Evolutionary conservation across 2,888 invertebrate species (phyloP).

Genomic region (Dryadula phaetusa): DNA sequence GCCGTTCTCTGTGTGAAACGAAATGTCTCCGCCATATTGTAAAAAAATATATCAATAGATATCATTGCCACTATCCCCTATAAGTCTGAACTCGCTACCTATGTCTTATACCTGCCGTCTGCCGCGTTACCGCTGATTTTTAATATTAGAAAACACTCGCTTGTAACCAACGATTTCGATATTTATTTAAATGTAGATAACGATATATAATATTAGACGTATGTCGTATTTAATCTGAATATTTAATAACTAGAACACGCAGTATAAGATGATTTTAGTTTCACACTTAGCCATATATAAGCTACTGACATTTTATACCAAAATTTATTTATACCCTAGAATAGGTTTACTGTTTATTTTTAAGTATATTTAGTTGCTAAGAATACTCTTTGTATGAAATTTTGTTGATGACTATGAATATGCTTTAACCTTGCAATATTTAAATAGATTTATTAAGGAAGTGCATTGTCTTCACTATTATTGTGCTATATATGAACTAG

Average conservation of each 20-base stretch:
- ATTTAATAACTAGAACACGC: neutral
- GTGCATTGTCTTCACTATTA: neutral
- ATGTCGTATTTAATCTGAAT: neutral
- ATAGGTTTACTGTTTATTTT: slow-evolving; percentile 32
- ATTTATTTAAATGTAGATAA: slow-evolving; percentile 18
- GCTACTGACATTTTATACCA: slow-evolving; percentile 50
- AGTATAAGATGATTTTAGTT: slow-evolving; percentile 33
- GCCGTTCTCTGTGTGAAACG: neutral
- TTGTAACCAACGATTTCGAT: neutral
- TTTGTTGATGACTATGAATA: neutral
- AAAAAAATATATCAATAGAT: neutral
- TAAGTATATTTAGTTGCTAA: slow-evolving; percentile 26
- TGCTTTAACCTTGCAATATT: slow-evolving; percentile 10
- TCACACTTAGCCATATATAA: slow-evolving; percentile 47
- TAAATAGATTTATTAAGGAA: neutral
- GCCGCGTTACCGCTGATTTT: neutral
- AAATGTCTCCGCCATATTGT: neutral
- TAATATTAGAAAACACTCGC: slow-evolving; percentile 4
- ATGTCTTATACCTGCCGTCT: neutral
- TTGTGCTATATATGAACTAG: neutral
- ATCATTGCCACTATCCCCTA: neutral
- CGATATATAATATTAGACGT: neutral
- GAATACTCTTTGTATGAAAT: slow-evolving; percentile 9
- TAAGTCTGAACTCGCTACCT: slow-evolving; percentile 13
- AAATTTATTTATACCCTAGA: slow-evolving; percentile 51